Conservation (phyloP, 2,113 vertebrate species). For the Mobula birostris region DNA sequence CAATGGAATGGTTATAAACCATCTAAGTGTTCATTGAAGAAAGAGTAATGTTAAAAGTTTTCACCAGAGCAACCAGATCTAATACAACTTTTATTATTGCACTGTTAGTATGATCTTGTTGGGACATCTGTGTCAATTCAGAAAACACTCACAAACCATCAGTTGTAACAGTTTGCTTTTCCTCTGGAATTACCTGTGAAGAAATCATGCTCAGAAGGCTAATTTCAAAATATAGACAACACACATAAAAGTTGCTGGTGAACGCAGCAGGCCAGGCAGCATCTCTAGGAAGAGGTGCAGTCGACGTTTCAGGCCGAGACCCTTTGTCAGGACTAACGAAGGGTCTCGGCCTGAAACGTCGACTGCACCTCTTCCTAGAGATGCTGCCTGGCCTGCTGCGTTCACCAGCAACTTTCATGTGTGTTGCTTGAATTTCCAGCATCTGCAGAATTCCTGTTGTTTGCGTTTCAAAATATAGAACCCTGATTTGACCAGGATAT, state of each 20-base stretch:
- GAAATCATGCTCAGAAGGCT: neutral
- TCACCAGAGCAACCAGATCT: neutral
- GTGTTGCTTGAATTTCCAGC: too few species aligned
- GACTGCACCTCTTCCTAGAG: too few species aligned
- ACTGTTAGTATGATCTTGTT: neutral
- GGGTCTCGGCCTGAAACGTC: too few species aligned
- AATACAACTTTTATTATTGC: neutral
- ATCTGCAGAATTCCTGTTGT: too few species aligned
- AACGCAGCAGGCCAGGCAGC: too few species aligned
- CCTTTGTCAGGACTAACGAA: too few species aligned
- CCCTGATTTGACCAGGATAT: neutral
- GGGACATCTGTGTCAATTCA: neutral
- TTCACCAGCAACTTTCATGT: too few species aligned
- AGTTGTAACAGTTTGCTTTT: neutral
- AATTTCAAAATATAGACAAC: neutral
- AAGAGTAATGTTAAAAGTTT: neutral
- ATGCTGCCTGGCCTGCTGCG: too few species aligned
- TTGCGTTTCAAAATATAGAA: neutral
- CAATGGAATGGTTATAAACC: neutral
- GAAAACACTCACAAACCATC: neutral
- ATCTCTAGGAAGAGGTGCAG: too few species aligned
- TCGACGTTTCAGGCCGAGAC: too few species aligned
- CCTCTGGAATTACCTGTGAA: neutral
- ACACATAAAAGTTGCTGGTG: too few species aligned
- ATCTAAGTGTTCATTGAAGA: neutral